A percentile compares a stretch with the other conserved stretches of the same genome.
These are phyloP conservation scores for Agriopis marginaria DNA, from an alignment of 2,888 invertebrate species.

Conservation along the genomic window DNA sequence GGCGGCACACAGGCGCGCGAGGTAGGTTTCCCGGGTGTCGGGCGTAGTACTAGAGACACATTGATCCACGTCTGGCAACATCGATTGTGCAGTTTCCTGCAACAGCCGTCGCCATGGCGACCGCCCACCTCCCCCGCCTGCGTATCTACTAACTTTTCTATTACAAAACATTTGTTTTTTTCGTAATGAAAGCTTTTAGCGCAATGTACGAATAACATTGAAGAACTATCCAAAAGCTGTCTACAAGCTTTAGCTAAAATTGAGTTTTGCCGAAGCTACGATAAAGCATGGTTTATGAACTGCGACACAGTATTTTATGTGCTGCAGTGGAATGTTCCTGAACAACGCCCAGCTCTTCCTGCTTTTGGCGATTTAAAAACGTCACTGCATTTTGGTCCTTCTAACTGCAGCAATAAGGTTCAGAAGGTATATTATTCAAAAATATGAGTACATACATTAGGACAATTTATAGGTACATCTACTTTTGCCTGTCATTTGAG, in stretches of 20 bases:
- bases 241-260: neutral
- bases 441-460: neutral
- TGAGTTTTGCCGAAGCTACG: neutral
- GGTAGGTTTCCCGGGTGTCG: constrained; percentile 80
- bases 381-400: neutral
- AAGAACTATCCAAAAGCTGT: constrained; percentile 8
- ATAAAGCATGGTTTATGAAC: constrained; percentile 19
- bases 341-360: constrained; percentile 16
- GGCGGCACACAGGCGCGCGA: constrained; percentile 59
- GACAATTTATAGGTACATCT: neutral
- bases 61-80: constrained; percentile 86
- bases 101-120: constrained; percentile 75
- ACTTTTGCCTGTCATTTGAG: neutral
- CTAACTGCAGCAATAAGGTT: neutral
- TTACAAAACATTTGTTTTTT: constrained; percentile 67
- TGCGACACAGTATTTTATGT: constrained; percentile 13
- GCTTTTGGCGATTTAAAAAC: neutral
- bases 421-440: neutral
- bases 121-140: constrained; percentile 75
- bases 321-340: constrained; percentile 39
- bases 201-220: neutral
- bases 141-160: constrained; percentile 67
- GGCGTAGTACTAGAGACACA: constrained; percentile 87
- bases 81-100: constrained; percentile 87
- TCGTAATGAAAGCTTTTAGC: constrained; percentile 36